Conservation (phyloP, 2,113 vertebrate species). For the Rana temporaria region DNA sequence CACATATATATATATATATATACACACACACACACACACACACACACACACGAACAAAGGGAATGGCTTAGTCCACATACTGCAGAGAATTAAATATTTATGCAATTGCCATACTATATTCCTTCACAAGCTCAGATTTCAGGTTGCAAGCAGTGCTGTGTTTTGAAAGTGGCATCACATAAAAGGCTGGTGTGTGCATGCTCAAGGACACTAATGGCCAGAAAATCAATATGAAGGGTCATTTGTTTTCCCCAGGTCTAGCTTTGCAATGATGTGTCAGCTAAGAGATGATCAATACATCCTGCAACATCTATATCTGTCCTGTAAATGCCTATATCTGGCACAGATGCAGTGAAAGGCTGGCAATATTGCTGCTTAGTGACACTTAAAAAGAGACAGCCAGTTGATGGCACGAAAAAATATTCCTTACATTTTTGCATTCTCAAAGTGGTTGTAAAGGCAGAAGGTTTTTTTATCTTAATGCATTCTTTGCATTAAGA, state of each 20-base stretch:
- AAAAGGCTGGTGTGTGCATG: not conserved
- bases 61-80: constrained; percentile 2
- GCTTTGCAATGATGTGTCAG: constrained; percentile 6
- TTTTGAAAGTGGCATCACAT: not conserved
- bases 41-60: too few relatives aligned
- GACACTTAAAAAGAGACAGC: constrained; percentile 13
- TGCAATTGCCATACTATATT: constrained; percentile 17
- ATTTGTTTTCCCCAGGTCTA: constrained; percentile 7
- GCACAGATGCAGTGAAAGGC: not conserved
- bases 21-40: too few relatives aligned
- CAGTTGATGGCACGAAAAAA: too few relatives aligned
- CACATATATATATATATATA: too few relatives aligned
- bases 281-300: not conserved
- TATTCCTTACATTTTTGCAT: too few relatives aligned
- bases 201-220: constrained; percentile 30
- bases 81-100: constrained; percentile 24
- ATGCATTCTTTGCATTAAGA: too few relatives aligned
- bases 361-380: not conserved
- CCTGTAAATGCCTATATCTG: constrained; percentile 5
- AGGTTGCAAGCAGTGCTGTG: constrained; percentile 2
- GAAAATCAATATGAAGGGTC: constrained; percentile 38
- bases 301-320: constrained; percentile 25
- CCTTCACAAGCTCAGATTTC: constrained; percentile 12
- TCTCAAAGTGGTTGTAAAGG: too few relatives aligned
- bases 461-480: too few relatives aligned